Evolutionary conservation across 2,888 invertebrate species (phyloP).

Genomic region (Furcula furcula): DNA sequence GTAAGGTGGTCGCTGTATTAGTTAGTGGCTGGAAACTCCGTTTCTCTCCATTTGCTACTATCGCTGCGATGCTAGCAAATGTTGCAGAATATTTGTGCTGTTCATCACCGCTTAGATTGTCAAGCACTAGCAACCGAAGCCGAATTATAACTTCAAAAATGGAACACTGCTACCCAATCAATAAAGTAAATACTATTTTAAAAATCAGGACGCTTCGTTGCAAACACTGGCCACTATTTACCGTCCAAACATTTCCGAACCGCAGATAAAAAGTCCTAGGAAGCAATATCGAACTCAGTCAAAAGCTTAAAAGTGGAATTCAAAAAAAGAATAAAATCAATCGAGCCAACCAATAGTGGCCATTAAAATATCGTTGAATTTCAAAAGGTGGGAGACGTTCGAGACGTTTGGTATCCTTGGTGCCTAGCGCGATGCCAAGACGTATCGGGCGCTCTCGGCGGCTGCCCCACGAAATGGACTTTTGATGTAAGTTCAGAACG

Average conservation of each 20-base stretch:
- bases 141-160: too few species aligned
- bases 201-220: constrained; percentile 31
- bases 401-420: constrained; percentile 51
- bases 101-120: too few species aligned
- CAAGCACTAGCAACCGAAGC: too few species aligned
- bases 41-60: too few species aligned
- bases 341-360: constrained; percentile 67
- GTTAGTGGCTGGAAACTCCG: too few species aligned
- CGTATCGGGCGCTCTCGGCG: constrained; percentile 50
- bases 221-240: constrained; percentile 45
- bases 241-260: constrained; percentile 32
- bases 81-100: too few species aligned
- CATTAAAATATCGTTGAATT: constrained; percentile 80
- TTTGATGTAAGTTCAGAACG: constrained; percentile 67
- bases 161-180: too few species aligned
- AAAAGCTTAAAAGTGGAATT: constrained; percentile 47
- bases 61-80: too few species aligned
- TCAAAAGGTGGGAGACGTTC: constrained; percentile 68
- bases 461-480: constrained; percentile 62
- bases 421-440: constrained; percentile 46
- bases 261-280: constrained; percentile 58
- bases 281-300: constrained; percentile 60
- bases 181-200: constrained; percentile 25
- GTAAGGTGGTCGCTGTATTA: too few species aligned
- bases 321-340: constrained; percentile 54